Conservation (phyloP, 2,888 invertebrate species). For the Coremacera marginata region DNA sequence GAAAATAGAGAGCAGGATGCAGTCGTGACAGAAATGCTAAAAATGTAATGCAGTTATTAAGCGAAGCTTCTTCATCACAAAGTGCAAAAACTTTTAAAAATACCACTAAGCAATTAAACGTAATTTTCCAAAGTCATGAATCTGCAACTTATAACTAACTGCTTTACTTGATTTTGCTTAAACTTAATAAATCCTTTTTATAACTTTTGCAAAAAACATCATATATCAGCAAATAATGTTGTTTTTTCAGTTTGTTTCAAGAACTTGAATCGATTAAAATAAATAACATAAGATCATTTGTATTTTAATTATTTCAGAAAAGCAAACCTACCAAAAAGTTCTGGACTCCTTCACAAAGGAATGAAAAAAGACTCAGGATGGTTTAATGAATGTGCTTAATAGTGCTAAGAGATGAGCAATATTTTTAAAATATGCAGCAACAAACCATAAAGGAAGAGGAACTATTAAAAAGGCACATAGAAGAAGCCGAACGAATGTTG, state of each 20-base stretch:
- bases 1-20: too few species aligned
- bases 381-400: not conserved
- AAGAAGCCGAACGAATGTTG: not conserved
- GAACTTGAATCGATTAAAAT: too few species aligned
- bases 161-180: too few species aligned
- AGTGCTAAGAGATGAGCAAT: not conserved
- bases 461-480: not conserved
- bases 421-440: not conserved
- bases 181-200: too few species aligned
- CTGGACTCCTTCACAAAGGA: not conserved
- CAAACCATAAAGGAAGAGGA: not conserved
- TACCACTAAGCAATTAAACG: not conserved
- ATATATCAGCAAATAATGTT: too few species aligned
- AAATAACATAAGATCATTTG: not conserved
- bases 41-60: not conserved
- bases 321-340: not conserved
- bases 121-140: not conserved
- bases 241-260: not conserved
- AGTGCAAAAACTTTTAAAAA: not conserved
- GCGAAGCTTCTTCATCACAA: not conserved
- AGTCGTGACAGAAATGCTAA: not conserved
- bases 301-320: not conserved
- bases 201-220: too few species aligned
- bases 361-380: not conserved
- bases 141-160: too few species aligned